phyloP scores from a whole-genome alignment of 2,888 invertebrate genomes.

The Taphrorychus bicolor region DNA sequence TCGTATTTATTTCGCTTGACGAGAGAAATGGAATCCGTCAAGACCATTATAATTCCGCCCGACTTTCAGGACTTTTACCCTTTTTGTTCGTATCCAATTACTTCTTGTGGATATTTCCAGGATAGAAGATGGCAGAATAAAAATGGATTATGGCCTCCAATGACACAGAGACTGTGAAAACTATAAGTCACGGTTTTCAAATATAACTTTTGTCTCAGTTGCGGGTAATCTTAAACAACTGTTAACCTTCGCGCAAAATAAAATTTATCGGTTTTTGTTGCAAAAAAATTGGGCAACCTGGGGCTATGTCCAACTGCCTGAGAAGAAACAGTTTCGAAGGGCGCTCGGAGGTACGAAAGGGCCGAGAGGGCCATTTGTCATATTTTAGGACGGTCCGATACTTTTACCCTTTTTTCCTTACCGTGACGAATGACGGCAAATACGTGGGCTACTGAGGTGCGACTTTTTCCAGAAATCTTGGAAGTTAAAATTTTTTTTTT shows the following conservation, averaged over 20 bases:
- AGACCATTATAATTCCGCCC: not conserved
- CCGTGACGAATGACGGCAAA: not conserved
- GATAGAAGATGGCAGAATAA: not conserved
- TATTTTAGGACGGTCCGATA: conserved; percentile 18
- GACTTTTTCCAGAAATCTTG: not conserved
- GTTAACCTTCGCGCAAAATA: not conserved
- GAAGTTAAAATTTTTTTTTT: not conserved
- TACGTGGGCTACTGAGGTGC: not conserved
- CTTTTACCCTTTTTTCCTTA: conserved; percentile 15
- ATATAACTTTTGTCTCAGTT: not conserved
- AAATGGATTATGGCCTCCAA: not conserved
- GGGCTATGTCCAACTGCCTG: not conserved
- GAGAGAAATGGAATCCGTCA: not conserved
- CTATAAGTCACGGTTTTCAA: not conserved
- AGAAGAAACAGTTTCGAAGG: not conserved
- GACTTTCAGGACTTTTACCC: not conserved
- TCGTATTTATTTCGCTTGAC: not conserved
- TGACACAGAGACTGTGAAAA: not conserved
- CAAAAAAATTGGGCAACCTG: not conserved
- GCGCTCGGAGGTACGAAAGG: not conserved
- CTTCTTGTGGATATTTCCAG: not conserved
- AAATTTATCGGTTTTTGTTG: not conserved
- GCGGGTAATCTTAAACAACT: not conserved
- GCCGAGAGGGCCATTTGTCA: conserved; percentile 18
- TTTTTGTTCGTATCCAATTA: conserved; percentile 4